These are phyloP conservation scores for Gymnothorax reevesii DNA, from an alignment of 2,797 vertebrate genomes.

Conservation along the genomic window DNA sequence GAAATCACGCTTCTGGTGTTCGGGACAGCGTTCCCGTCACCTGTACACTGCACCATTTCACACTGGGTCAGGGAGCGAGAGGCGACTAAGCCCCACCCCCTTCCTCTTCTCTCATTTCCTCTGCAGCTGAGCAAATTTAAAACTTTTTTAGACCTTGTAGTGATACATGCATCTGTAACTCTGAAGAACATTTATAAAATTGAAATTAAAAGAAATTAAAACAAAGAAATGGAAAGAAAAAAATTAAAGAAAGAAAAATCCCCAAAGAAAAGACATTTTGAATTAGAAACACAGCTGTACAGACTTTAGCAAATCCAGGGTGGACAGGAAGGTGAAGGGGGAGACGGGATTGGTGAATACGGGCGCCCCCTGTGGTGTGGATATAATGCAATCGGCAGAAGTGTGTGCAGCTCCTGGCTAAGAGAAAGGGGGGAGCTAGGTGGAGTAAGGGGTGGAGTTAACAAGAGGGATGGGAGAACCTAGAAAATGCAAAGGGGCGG, in stretches of 20 bases:
- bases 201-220: constrained; percentile 73
- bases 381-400: constrained; percentile 76
- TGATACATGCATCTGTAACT: constrained; percentile 78
- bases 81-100: not conserved
- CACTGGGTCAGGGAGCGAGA: not conserved
- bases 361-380: constrained; percentile 63
- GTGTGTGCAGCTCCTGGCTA: constrained; percentile 16
- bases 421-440: constrained; percentile 44
- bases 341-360: constrained; percentile 70
- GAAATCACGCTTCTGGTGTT: not conserved
- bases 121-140: constrained; percentile 50
- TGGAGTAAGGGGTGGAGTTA: constrained; percentile 24
- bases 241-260: constrained; percentile 51
- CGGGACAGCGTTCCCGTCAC: not conserved
- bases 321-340: constrained; percentile 56
- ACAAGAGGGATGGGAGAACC: constrained; percentile 55
- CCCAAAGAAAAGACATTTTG: constrained; percentile 67
- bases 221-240: constrained; percentile 68
- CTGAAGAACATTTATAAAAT: constrained; percentile 59
- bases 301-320: constrained; percentile 78
- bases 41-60: not conserved
- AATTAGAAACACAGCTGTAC: constrained; percentile 79
- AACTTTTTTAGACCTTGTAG: constrained; percentile 64
- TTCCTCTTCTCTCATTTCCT: constrained; percentile 13
- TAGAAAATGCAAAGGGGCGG: constrained; percentile 63